These are phyloP conservation scores for Pycnonotus jocosus DNA, from an alignment of 2,113 vertebrate genomes.

Conservation along the genomic window DNA sequence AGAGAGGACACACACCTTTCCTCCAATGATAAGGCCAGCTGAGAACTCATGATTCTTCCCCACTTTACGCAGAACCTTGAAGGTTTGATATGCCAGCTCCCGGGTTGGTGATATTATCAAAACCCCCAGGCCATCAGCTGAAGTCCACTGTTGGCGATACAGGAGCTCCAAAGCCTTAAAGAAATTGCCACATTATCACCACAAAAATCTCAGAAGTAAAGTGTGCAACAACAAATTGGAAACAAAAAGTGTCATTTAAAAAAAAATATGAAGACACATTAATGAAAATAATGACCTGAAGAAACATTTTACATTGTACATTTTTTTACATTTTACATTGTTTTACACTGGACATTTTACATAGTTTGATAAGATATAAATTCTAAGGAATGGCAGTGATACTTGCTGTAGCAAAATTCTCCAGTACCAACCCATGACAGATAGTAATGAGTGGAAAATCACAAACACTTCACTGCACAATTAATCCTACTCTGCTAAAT, in stretches of 20 bases:
- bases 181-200: neutral
- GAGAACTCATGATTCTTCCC: constrained; percentile 97
- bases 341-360: neutral
- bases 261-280: neutral
- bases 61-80: constrained; percentile 89
- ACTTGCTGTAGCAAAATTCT: neutral
- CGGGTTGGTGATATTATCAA: constrained; percentile 93
- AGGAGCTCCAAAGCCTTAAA: constrained; percentile 87
- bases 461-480: neutral
- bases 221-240: neutral
- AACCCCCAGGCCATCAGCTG: constrained; percentile 87
- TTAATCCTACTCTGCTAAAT: neutral
- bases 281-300: neutral
- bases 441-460: neutral
- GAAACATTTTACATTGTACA: neutral
- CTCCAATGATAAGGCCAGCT: constrained; percentile 93
- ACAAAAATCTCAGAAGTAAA: neutral
- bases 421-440: neutral
- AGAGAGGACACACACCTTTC: constrained; percentile 76
- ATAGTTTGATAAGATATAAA: neutral
- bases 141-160: constrained; percentile 89
- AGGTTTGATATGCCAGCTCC: constrained; percentile 95
- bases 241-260: neutral
- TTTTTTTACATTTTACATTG: too few relatives aligned
- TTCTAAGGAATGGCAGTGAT: neutral